Evolutionary conservation across 2,113 vertebrate genomes (phyloP).

Genomic region (Nothocercus julius): DNA sequence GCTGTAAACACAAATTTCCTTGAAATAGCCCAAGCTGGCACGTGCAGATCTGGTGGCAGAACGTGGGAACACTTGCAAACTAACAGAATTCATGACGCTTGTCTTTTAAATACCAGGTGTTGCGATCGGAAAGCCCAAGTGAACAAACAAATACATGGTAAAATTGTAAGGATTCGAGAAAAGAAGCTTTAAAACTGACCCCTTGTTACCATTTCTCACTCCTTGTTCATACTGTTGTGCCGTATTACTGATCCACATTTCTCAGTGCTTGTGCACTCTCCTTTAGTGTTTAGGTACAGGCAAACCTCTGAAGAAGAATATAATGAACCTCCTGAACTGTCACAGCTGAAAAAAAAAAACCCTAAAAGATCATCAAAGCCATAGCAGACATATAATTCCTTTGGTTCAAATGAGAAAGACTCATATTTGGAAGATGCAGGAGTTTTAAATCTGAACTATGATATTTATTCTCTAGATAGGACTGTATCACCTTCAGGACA

Average conservation of each 20-base stretch:
- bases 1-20: not conserved
- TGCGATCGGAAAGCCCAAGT: not conserved
- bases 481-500: conserved; percentile 14
- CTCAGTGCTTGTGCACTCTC: not conserved
- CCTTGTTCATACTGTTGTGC: not conserved
- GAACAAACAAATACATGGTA: not conserved
- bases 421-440: not conserved
- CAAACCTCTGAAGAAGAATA: not conserved
- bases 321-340: not conserved
- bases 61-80: not conserved
- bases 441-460: not conserved
- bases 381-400: not conserved
- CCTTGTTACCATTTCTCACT: not conserved
- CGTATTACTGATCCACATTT: not conserved
- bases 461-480: not conserved
- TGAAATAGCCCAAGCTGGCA: not conserved
- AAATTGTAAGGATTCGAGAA: not conserved
- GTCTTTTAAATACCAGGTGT: not conserved
- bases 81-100: not conserved
- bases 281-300: not conserved
- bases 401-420: not conserved
- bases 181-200: not conserved
- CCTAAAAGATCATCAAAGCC: too few relatives aligned
- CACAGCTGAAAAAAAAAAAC: not conserved
- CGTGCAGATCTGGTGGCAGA: not conserved